Evolutionary conservation across 2,888 invertebrate species (phyloP), one percentile per base, ranked within the genome.

Genomic region (Mellilla xanthometata): DNA sequence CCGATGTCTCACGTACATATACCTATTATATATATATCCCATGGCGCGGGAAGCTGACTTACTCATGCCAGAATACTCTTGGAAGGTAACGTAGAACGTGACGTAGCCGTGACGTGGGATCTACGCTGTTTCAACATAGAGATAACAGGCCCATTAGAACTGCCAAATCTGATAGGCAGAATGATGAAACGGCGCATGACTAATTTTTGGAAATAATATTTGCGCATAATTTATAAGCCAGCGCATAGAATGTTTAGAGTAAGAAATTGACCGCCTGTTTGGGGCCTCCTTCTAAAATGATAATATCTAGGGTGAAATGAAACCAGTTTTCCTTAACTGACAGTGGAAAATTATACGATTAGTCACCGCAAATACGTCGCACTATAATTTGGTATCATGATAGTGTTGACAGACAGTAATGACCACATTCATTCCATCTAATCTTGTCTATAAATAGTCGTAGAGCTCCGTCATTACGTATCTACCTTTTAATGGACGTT

Each of bases 21-120:
- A 5, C 30, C 5, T n/a, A n/a, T n/a, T n/a, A n/a, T n/a, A n/a
- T n/a, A n/a, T 34, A 19, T 12, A 29, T 27, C 10, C 26, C 34
- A 22, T 30, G 32, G 15, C 31, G 22, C 13, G 29, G 12, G 5
- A 27, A 41, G 39, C 34, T 32, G 32, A 29, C 30, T 41, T 36
- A 48, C 23, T 41, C 49, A 47, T 40, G 41, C 45, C 34, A 34
- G 34, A 46, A 47, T 39, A 39, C 46, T 46, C 29, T 42, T 39
- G 42, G 40, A 49, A 38, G 39, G 32, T 36, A 33, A 38, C 27
- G 38, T 41, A 27, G 15, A 40, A 33, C 35, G 27, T 44, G 46
- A 42, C 41, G 42, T 28, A 13, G 23, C 36, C 11, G 30, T 49
- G 40, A 54, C 46, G 41, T 10, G 24, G 11, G 28, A 28, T 19